Percentiles rank a stretch among this genome's conserved stretches.
Evolutionary conservation across 2,888 invertebrate species (phyloP).

Genomic region (Tridacna gigas): DNA sequence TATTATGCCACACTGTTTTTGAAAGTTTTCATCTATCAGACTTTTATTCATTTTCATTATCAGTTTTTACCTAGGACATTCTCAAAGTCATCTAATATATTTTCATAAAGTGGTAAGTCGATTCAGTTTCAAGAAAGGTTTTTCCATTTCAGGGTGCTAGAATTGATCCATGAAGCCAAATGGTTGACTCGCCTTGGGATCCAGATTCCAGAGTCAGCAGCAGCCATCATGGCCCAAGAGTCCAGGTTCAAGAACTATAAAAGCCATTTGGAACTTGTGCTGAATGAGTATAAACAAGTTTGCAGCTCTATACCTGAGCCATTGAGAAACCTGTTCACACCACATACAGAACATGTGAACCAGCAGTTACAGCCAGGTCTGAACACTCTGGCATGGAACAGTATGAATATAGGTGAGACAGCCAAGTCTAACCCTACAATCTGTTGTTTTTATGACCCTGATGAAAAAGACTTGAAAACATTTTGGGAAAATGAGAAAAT

Average conservation of each 20-base stretch:
- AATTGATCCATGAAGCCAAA: slow-evolving; percentile 84
- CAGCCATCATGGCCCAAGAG: slow-evolving; percentile 82
- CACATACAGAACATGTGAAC: slow-evolving; percentile 79
- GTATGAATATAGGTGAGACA: slow-evolving; percentile 84
- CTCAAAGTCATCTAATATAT: too few relatives aligned
- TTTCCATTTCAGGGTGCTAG: slow-evolving; percentile 77
- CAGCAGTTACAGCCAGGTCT: slow-evolving; percentile 83
- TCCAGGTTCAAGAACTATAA: slow-evolving; percentile 83
- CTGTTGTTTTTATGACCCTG: neutral
- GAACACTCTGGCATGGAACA: slow-evolving; percentile 84
- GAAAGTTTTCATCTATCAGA: neutral
- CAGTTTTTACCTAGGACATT: neutral
- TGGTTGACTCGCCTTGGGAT: slow-evolving; percentile 84
- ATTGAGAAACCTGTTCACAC: slow-evolving; percentile 78
- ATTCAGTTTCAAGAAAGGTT: too few relatives aligned
- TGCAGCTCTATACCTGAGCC: slow-evolving; percentile 79
- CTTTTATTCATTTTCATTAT: neutral
- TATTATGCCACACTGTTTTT: too few relatives aligned
- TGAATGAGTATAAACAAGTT: slow-evolving; percentile 79
- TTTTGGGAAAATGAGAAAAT: neutral
- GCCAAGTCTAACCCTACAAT: neutral
- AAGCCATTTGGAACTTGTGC: slow-evolving; percentile 82
- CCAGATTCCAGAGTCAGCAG: slow-evolving; percentile 82
- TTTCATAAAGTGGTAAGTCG: too few relatives aligned
- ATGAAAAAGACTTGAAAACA: neutral